Evolutionary conservation across 2,113 vertebrate genomes (phyloP), one percentile per base, ranked within the genome.

Genomic region (Lipophrys pholis): DNA sequence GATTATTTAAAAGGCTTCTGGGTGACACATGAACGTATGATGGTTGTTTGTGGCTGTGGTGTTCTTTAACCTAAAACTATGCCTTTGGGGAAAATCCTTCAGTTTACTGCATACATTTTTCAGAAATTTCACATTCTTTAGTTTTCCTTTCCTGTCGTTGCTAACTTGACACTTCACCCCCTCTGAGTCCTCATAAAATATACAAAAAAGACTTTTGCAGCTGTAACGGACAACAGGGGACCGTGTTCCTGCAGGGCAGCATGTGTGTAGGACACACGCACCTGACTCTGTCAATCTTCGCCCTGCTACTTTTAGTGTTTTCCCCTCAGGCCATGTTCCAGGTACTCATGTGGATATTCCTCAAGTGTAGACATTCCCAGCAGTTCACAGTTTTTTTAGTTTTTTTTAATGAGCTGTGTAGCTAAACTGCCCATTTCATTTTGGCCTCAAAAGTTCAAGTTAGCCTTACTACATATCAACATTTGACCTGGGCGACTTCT

Each of bases 281-380:
- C 70, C 84, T 89, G 83, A 86, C 84, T 48, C 36, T 73, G 76
- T 91, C 85, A 87, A 70, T 91, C 77, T 81, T 48, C 53, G 6
- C 67, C 79, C 16, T 54, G 71, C 78, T 67, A 53, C 80, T 86
- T 86, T 87, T 64, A 81, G 69, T 78, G 72, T 81, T 81, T 80
- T 56, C 12, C 73, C 90, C 83, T 76, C 52, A 72, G 89, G 90
- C 78, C 70, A 78, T 82, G 54, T 87, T 89, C 76, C 80, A 87
- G 72, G 81, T 81, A 78, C 70, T 85, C 36, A 11, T 82, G 59
- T 66, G 62, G 16, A 72, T 70, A 69, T 83, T 86, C 66, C 87
- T 83, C 86, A 90, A 85, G 87, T 92, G 85, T 45, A 78, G 49
- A 77, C 90, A 82, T 90, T 90, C 85, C 87, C 41, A 65, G 69